Conservation (phyloP, 2,113 vertebrate genomes). For the Excalfactoria chinensis region DNA sequence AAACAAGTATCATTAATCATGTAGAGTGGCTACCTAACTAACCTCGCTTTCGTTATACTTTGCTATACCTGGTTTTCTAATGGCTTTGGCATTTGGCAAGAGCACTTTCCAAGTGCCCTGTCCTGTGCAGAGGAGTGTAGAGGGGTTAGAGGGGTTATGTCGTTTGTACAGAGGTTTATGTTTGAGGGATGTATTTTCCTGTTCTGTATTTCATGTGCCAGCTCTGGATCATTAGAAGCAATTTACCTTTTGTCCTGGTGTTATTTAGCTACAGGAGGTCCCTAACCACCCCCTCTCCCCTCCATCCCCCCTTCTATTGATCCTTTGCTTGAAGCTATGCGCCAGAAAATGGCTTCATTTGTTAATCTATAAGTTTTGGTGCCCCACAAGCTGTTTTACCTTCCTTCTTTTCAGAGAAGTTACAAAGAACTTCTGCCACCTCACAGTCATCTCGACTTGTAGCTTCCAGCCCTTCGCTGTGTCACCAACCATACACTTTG, state of each 20-base stretch:
- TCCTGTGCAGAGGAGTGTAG: neutral
- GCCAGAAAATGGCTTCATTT: neutral
- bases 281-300: no score
- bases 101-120: neutral
- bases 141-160: neutral
- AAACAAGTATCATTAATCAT: neutral
- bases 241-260: neutral
- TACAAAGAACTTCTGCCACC: neutral
- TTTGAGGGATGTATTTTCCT: neutral
- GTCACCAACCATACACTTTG: constrained; percentile 14
- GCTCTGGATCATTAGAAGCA: neutral
- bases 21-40: neutral
- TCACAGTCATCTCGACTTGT: neutral
- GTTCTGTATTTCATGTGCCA: neutral
- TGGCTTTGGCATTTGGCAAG: constrained; percentile 4
- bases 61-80: neutral
- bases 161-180: fast-evolving
- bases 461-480: constrained; percentile 5
- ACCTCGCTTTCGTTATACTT: neutral
- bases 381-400: neutral
- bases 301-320: no score
- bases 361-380: neutral
- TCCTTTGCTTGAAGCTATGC: neutral
- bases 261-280: neutral
- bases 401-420: neutral